Evolutionary conservation across 1,140 invertebrate species (phyloP).

Genomic region (Notospermus geniculatus): DNA sequence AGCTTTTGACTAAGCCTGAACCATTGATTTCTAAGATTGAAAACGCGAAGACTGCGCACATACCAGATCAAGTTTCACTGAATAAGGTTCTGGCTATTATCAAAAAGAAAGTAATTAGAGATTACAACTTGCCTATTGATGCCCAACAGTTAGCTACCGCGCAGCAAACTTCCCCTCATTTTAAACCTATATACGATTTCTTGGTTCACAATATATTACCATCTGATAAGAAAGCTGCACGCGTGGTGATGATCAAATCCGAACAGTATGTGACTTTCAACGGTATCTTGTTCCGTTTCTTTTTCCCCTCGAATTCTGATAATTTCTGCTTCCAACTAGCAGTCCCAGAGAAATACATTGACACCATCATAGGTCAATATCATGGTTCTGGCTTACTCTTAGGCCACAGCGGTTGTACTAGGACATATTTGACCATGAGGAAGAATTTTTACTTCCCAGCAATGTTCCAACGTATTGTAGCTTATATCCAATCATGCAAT

Average conservation of each 20-base stretch:
- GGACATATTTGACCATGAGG: constrained; percentile 1
- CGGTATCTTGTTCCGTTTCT: neutral
- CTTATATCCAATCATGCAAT: constrained; percentile 5
- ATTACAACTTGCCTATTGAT: neutral
- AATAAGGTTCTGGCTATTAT: neutral
- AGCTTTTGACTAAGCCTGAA: neutral
- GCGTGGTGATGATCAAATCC: neutral
- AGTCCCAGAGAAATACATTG: neutral
- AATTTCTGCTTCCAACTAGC: neutral
- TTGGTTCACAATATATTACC: neutral
- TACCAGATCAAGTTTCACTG: neutral
- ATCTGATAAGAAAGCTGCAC: neutral
- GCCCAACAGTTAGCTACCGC: neutral
- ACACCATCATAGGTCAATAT: neutral
- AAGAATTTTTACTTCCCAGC: neutral
- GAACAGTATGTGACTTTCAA: neutral
- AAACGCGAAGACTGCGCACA: neutral
- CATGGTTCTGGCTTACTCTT: constrained; percentile 1
- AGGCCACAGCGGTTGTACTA: neutral
- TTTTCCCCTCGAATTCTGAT: neutral
- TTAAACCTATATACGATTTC: neutral
- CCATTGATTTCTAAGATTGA: neutral
- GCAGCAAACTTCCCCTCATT: neutral
- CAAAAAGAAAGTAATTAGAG: constrained; percentile 2
- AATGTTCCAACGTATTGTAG: constrained; percentile 3